A percentile compares a stretch with the other conserved stretches of the same genome.
Evolutionary conservation across 2,888 invertebrate genomes (phyloP).

Genomic region (Drosophila niveifrons): DNA sequence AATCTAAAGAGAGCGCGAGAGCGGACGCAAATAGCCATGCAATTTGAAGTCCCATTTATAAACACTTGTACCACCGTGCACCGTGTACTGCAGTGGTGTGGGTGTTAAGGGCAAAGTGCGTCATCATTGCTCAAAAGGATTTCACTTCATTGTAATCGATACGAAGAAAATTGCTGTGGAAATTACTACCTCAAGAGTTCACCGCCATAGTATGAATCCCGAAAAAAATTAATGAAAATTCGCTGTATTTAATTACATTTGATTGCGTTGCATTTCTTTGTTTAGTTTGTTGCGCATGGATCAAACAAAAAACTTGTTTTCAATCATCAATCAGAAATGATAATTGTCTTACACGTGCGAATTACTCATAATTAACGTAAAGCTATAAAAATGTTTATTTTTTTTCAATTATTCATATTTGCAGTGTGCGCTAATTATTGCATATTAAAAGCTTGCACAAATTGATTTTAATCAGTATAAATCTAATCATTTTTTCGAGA

Average conservation of each 20-base stretch:
- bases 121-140: constrained; percentile 23
- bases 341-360: constrained; percentile 26
- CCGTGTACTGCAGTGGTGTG: not conserved
- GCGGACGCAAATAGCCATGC: constrained; percentile 6
- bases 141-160: constrained; percentile 15
- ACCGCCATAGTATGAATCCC: not conserved
- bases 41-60: constrained; percentile 27
- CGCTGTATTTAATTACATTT: not conserved
- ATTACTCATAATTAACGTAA: constrained; percentile 19
- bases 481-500: constrained; percentile 1
- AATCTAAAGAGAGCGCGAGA: not conserved
- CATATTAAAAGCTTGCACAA: not conserved
- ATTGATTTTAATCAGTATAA: constrained; percentile 1
- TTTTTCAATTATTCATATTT: not conserved
- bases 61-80: constrained; percentile 26
- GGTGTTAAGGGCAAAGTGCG: constrained; percentile 25
- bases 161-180: constrained; percentile 12
- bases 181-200: not conserved
- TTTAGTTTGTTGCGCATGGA: not conserved
- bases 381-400: not conserved
- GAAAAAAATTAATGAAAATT: not conserved
- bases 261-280: not conserved
- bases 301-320: not conserved
- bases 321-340: constrained; percentile 13
- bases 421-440: not conserved